Conservation (phyloP, 2,113 vertebrate species). For the Gnathonemus echidnorhynchus region DNA sequence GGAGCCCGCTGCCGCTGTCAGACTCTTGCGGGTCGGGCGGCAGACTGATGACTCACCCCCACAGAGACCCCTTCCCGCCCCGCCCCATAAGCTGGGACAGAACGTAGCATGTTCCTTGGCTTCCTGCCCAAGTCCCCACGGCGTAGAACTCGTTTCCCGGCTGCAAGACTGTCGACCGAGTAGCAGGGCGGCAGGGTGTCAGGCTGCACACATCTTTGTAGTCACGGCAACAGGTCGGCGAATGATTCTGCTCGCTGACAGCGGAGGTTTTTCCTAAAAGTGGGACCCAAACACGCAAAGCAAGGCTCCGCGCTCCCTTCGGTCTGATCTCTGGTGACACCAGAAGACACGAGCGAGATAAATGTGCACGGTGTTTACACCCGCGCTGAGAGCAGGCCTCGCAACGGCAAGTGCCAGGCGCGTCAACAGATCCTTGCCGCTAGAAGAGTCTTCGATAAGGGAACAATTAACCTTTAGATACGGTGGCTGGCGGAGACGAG, state of each 20-base stretch:
- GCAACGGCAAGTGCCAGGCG: neutral
- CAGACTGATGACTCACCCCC: neutral
- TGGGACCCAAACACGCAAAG: neutral
- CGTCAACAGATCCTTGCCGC: neutral
- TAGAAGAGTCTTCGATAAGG: neutral
- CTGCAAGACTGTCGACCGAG: neutral
- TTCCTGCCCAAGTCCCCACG: neutral
- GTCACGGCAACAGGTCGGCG: neutral
- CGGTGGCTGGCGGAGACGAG: neutral
- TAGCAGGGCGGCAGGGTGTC: neutral
- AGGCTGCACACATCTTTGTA: neutral
- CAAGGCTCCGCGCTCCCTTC: neutral
- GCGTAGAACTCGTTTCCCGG: neutral
- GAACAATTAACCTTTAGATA: slow-evolving; percentile 18
- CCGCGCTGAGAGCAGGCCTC: neutral
- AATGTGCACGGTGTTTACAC: neutral
- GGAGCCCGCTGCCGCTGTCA: neutral
- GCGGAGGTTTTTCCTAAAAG: neutral
- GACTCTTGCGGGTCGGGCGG: neutral
- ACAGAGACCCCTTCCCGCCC: neutral
- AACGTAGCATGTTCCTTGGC: neutral
- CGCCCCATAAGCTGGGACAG: neutral
- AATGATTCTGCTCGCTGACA: neutral
- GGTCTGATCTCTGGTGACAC: neutral
- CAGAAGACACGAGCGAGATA: neutral